Percentiles rank a stretch among this genome's conserved stretches.
Conservation (phyloP, 2,888 invertebrate species). For the Drosophila kuntzei region DNA sequence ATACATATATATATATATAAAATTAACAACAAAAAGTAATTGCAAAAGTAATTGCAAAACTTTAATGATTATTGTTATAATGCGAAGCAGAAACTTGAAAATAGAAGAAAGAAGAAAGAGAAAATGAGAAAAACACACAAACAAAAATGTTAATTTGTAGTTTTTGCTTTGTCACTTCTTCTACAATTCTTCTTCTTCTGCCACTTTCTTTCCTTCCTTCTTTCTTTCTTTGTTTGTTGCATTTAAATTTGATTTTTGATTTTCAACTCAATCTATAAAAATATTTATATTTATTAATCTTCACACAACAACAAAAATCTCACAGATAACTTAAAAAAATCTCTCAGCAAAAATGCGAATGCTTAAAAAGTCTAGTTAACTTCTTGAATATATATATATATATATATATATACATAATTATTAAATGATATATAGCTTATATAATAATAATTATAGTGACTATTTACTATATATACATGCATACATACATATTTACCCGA, state of each 20-base stretch:
- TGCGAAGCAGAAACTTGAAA: conserved; percentile 75
- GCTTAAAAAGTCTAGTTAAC: conserved; percentile 67
- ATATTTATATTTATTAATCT: conserved; percentile 36
- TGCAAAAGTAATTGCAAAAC: conserved; percentile 70
- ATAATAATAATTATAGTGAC: conserved; percentile 72
- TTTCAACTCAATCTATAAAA: conserved; percentile 37
- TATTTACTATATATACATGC: conserved; percentile 68
- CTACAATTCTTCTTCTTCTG: neutral
- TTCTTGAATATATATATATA: conserved; percentile 57
- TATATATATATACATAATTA: conserved; percentile 36
- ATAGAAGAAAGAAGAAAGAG: conserved; percentile 21
- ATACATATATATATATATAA: conserved; percentile 31
- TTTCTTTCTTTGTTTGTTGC: conserved; percentile 45
- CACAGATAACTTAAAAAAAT: conserved; percentile 11
- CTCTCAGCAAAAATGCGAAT: conserved; percentile 38
- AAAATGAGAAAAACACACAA: conserved; percentile 21
- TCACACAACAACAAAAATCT: conserved; percentile 30
- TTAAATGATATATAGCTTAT: conserved; percentile 30
- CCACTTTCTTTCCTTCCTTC: conserved; percentile 22
- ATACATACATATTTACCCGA: conserved; percentile 70
- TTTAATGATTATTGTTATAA: conserved; percentile 82
- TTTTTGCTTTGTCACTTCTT: conserved; percentile 40
- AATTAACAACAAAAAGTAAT: conserved; percentile 11
- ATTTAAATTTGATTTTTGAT: conserved; percentile 59
- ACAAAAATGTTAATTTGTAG: conserved; percentile 35